phyloP scores from a whole-genome alignment of 23 tunicate genomes.

The Ascidia mentula region DNA sequence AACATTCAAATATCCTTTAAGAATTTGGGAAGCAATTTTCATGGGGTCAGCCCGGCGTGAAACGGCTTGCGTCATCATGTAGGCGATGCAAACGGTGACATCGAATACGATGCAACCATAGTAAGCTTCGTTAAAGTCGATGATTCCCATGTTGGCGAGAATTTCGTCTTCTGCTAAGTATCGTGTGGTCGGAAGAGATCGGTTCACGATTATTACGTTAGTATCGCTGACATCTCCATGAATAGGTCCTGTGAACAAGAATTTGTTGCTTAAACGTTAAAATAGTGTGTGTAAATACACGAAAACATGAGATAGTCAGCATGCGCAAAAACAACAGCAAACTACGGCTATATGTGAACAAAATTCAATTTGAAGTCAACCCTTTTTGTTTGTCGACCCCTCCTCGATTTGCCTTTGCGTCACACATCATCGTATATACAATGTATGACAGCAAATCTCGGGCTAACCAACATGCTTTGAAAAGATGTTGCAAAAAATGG shows the following conservation, averaged over 20 bases:
- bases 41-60: not conserved
- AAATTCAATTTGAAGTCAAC: too few relatives aligned
- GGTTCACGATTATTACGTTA: slow-evolving; percentile 8
- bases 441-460: too few relatives aligned
- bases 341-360: too few relatives aligned
- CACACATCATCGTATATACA: too few relatives aligned
- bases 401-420: too few relatives aligned
- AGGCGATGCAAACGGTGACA: slow-evolving; percentile 17
- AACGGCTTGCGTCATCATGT: slow-evolving; percentile 27
- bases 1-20: slow-evolving; percentile 14
- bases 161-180: not conserved
- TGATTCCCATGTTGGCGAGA: not conserved
- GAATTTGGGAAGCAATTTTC: not conserved
- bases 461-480: too few relatives aligned
- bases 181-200: not conserved
- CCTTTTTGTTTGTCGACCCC: too few relatives aligned
- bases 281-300: not conserved
- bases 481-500: too few relatives aligned
- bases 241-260: not conserved
- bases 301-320: not conserved
- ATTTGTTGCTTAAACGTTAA: not conserved
- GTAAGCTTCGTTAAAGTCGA: slow-evolving; percentile 36
- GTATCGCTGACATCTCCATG: slow-evolving; percentile 47
- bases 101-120: slow-evolving; percentile 22
- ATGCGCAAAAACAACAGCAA: not conserved